Evolutionary conservation across 2,797 vertebrate species (phyloP).

Genomic region (Poecilia gillii): DNA sequence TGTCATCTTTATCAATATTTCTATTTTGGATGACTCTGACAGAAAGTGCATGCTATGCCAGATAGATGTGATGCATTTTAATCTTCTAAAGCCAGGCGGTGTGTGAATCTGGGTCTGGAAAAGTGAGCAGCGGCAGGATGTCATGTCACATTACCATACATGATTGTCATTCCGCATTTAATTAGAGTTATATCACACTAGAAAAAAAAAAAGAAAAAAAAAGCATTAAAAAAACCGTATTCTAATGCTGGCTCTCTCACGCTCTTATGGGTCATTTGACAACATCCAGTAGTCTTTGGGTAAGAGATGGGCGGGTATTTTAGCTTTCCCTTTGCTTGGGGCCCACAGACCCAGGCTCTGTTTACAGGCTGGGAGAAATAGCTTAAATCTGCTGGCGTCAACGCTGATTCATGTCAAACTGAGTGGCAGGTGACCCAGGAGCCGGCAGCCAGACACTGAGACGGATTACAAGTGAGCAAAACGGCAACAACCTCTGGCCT

Average conservation of each 20-base stretch:
- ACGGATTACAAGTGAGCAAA: slow-evolving; percentile 82
- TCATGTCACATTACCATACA: slow-evolving; percentile 59
- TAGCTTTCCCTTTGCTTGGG: slow-evolving; percentile 47
- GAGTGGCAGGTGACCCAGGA: slow-evolving; percentile 86
- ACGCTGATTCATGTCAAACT: slow-evolving; percentile 79
- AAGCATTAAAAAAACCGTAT: slow-evolving; percentile 7
- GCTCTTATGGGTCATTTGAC: slow-evolving; percentile 53
- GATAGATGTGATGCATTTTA: slow-evolving; percentile 13
- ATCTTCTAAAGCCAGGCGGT: slow-evolving; percentile 20
- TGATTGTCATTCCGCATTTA: slow-evolving; percentile 57
- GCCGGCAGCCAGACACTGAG: slow-evolving; percentile 78
- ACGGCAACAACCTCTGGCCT: slow-evolving; percentile 79
- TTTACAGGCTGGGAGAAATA: slow-evolving; percentile 75
- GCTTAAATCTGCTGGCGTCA: slow-evolving; percentile 77
- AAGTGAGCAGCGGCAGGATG: slow-evolving; percentile 49
- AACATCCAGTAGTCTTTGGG: slow-evolving; percentile 45
- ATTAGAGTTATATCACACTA: slow-evolving; percentile 47
- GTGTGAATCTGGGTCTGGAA: slow-evolving; percentile 33
- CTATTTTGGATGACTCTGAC: background rate
- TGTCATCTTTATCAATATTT: background rate
- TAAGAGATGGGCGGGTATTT: slow-evolving; percentile 23
- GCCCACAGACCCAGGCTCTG: slow-evolving; percentile 65
- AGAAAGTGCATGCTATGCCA: background rate
- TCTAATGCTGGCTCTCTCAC: slow-evolving; percentile 19
- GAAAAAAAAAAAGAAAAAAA: slow-evolving; percentile 20